Evolutionary conservation across 2,888 invertebrate species (phyloP).

Genomic region (Chloromyia formosa): DNA sequence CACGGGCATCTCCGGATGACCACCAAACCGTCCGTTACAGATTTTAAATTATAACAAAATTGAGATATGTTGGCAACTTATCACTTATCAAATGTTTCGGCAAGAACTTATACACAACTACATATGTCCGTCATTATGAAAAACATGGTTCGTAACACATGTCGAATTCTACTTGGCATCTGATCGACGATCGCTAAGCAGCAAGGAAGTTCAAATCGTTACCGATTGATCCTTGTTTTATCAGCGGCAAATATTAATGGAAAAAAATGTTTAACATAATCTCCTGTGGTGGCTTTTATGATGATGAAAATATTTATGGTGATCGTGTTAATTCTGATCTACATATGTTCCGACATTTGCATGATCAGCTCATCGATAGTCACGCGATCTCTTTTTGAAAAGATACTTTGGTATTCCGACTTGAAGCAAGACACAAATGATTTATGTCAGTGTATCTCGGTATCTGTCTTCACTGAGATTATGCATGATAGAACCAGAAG

Average conservation of each 20-base stretch:
- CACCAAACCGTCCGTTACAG: no score
- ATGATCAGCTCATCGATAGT: conserved; percentile 28
- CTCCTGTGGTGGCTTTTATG: conserved; percentile 47
- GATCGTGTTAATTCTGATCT: conserved; percentile 39
- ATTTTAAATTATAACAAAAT: no score
- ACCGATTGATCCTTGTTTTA: conserved; percentile 6
- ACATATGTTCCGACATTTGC: conserved; percentile 36
- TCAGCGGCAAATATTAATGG: conserved; percentile 36
- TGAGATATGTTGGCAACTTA: no score
- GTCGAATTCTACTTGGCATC: conserved; percentile 44
- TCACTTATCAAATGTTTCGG: not conserved
- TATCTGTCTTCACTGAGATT: no score
- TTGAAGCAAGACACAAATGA: not conserved
- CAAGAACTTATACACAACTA: conserved; percentile 37
- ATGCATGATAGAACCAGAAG: no score
- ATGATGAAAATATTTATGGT: conserved; percentile 33
- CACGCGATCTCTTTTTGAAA: conserved; percentile 19
- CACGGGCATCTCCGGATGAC: no score
- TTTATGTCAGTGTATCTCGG: not conserved
- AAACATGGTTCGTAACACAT: conserved; percentile 44
- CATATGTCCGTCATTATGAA: not conserved
- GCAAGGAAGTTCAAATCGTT: not conserved
- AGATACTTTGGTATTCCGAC: no score
- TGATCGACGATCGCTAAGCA: no score
- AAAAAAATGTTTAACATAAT: conserved; percentile 45